Percentiles rank a stretch among this genome's conserved stretches.
Evolutionary conservation across 35 echinoderm and acorn worm genomes (phyloP).

Genomic region (Ophiothrix spiculata): DNA sequence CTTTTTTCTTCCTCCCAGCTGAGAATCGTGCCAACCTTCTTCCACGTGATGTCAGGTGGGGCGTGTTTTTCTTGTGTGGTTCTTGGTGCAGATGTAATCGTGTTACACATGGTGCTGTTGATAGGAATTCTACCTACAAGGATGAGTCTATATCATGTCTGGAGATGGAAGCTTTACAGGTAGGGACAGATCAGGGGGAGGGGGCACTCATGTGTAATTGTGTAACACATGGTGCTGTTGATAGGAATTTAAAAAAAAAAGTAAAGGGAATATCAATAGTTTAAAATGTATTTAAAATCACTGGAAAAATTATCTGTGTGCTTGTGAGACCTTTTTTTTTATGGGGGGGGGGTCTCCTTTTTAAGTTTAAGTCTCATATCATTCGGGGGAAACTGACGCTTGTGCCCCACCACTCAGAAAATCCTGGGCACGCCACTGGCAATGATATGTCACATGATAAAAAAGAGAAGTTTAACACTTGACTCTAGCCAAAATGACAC

Average conservation of each 20-base stretch:
- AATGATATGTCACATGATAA: no score
- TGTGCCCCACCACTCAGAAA: no score
- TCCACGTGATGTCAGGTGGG: conserved; percentile 63
- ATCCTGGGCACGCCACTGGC: no score
- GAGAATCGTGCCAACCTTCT: conserved; percentile 78
- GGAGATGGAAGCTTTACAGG: conserved; percentile 89
- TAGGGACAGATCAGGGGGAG: no score
- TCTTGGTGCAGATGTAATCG: conserved; percentile 79
- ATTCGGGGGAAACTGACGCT: no score
- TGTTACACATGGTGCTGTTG: conserved; percentile 77
- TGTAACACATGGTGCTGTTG: conserved; percentile 77
- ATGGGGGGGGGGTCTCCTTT: no score
- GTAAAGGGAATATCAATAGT: conserved; percentile 71
- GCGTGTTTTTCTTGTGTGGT: conserved; percentile 87
- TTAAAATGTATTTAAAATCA: no score
- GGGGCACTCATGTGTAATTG: conserved; percentile 69
- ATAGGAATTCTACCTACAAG: conserved; percentile 70
- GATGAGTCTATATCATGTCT: conserved; percentile 78
- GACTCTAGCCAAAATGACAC: no score
- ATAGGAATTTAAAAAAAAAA: conserved; percentile 67
- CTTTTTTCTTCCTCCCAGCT: conserved; percentile 46
- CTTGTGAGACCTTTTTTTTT: no score
- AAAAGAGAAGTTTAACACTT: no score
- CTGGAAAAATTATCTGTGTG: no score
- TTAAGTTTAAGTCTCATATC: no score